Evolutionary conservation across 1,140 invertebrate species (phyloP).

Genomic region (Triops cancriformis): DNA sequence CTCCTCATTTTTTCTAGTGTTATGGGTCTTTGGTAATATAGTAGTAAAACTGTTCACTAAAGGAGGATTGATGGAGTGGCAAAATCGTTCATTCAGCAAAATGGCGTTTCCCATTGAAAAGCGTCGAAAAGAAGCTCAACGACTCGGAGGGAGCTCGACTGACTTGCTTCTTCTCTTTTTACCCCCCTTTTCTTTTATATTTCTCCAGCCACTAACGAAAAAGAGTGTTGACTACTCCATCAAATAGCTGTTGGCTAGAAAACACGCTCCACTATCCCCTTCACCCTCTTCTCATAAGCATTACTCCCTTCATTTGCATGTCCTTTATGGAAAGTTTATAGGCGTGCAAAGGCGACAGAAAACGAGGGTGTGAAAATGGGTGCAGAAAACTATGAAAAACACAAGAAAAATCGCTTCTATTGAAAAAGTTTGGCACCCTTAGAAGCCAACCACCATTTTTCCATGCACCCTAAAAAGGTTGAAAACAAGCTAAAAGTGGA

Average conservation of each 20-base stretch:
- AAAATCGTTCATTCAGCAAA: slow-evolving; percentile 11
- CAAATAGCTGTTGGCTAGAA: background rate
- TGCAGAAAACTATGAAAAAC: background rate
- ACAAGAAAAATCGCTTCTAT: background rate
- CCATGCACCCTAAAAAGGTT: background rate
- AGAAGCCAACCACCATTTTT: background rate
- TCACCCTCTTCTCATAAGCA: background rate
- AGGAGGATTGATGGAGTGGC: slow-evolving; percentile 4
- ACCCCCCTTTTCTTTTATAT: background rate
- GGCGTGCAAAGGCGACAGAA: background rate
- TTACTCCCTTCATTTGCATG: slow-evolving; percentile 6
- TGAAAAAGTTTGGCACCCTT: background rate
- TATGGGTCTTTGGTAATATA: background rate
- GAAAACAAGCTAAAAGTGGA: too few species aligned
- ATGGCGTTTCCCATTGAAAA: slow-evolving; percentile 6
- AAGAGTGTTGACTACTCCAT: slow-evolving; percentile 7
- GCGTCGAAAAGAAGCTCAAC: background rate
- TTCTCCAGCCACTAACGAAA: background rate
- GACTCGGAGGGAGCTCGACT: background rate
- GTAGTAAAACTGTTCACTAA: background rate
- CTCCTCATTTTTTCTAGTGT: too few species aligned
- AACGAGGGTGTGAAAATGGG: background rate
- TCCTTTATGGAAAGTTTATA: background rate
- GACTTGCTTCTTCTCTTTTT: background rate
- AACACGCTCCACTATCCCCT: background rate